These are phyloP conservation scores for Temnothorax unifasciatus DNA, from an alignment of 2,888 invertebrate genomes.

Conservation along the genomic window DNA sequence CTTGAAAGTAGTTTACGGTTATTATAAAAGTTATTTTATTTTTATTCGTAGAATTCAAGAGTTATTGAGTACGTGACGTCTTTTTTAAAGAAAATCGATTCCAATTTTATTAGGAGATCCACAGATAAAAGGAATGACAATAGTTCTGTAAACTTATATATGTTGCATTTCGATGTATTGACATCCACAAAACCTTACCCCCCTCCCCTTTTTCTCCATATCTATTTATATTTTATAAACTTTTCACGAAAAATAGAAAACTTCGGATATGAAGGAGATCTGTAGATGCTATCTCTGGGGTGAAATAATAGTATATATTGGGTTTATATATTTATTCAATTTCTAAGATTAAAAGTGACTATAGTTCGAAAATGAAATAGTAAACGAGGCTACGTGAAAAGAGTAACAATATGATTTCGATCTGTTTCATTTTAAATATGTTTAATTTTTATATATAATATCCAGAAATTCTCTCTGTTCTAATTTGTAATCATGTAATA, in stretches of 20 bases:
- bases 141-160: neutral
- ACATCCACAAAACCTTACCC: neutral
- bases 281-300: neutral
- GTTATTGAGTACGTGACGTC: neutral
- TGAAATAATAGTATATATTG: slow-evolving; percentile 2
- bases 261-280: neutral
- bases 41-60: slow-evolving; percentile 11
- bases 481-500: neutral
- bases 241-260: slow-evolving; percentile 21
- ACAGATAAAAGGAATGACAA: slow-evolving; percentile 8
- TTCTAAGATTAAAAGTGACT: slow-evolving; percentile 5
- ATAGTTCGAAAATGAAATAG: neutral
- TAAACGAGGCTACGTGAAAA: neutral
- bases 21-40: neutral
- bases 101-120: neutral
- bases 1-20: neutral
- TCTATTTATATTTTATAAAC: slow-evolving; percentile 33
- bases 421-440: neutral
- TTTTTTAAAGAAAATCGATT: slow-evolving; percentile 19
- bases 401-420: neutral
- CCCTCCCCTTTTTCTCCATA: neutral
- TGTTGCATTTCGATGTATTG: neutral
- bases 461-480: neutral
- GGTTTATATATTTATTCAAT: neutral
- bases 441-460: neutral